These are phyloP conservation scores for Ferrisia virgata DNA, from an alignment of 2,888 invertebrate species.

Conservation along the genomic window DNA sequence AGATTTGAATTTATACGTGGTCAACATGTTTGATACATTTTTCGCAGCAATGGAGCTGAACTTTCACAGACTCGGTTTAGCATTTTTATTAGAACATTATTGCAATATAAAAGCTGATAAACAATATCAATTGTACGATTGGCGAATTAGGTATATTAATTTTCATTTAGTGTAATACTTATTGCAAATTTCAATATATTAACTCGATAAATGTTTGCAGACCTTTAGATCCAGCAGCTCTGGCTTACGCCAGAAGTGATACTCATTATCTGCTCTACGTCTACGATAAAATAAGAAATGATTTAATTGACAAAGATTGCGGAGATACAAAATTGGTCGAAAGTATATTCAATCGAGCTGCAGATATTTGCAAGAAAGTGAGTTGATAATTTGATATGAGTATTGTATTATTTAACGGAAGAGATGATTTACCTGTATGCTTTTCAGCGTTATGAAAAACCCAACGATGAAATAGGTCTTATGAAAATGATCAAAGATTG, in stretches of 20 bases:
- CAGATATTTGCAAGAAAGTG: conserved; percentile 61
- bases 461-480: conserved; percentile 66
- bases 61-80: conserved; percentile 68
- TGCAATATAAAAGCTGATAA: conserved; percentile 81
- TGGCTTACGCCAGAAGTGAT: conserved; percentile 85
- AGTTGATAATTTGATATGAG: not conserved
- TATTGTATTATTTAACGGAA: no score
- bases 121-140: conserved; percentile 89
- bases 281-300: conserved; percentile 74
- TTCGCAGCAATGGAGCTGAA: conserved; percentile 76
- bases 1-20: conserved; percentile 90
- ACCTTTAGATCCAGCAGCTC: conserved; percentile 77
- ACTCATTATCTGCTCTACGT: conserved; percentile 92
- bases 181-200: not conserved
- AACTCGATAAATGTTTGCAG: conserved; percentile 54
- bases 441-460: conserved; percentile 74
- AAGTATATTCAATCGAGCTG: conserved; percentile 71
- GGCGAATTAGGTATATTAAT: conserved; percentile 70
- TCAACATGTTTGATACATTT: conserved; percentile 96
- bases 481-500: conserved; percentile 73
- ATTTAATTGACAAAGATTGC: conserved; percentile 67
- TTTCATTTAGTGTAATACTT: not conserved
- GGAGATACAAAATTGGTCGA: conserved; percentile 64
- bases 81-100: conserved; percentile 73
- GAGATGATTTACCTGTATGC: not conserved